A percentile compares a stretch with the other conserved stretches of the same genome.
phyloP scores from a whole-genome alignment of 2,888 invertebrate genomes.

The Tenthredo scrophulariae region DNA sequence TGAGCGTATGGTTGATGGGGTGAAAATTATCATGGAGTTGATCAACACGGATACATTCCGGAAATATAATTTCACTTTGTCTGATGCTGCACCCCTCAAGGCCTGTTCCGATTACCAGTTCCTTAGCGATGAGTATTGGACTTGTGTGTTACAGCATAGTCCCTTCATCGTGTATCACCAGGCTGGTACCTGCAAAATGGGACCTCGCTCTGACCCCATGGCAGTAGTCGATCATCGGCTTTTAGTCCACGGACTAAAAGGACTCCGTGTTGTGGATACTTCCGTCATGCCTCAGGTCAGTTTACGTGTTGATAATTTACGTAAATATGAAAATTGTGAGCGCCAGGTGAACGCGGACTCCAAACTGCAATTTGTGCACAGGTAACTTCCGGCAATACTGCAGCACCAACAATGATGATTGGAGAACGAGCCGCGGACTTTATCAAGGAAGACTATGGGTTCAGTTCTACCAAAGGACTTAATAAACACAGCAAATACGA shows the following conservation, averaged over 20 bases:
- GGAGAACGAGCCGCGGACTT: too few relatives aligned
- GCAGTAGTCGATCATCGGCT: background rate
- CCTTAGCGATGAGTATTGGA: background rate
- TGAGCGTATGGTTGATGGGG: background rate
- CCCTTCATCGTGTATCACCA: background rate
- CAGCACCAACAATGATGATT: too few relatives aligned
- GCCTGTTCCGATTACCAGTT: background rate
- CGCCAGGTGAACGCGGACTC: slow-evolving; percentile 54
- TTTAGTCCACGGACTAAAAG: background rate
- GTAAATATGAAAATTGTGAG: background rate
- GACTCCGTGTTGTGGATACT: slow-evolving; percentile 79
- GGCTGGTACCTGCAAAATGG: background rate
- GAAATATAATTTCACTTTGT: background rate
- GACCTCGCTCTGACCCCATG: background rate
- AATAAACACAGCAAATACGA: background rate
- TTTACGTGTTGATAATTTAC: slow-evolving; percentile 31
- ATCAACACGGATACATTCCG: slow-evolving; percentile 55
- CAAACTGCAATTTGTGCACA: too few relatives aligned
- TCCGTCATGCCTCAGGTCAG: slow-evolving; percentile 82
- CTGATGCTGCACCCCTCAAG: background rate
- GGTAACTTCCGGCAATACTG: too few relatives aligned
- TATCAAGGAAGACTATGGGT: slow-evolving; percentile 64
- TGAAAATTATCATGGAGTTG: too few relatives aligned
- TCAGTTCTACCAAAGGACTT: background rate
- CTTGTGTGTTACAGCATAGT: background rate